Evolutionary conservation across 2,113 vertebrate species (phyloP).

Genomic region (Indicator maculatus): DNA sequence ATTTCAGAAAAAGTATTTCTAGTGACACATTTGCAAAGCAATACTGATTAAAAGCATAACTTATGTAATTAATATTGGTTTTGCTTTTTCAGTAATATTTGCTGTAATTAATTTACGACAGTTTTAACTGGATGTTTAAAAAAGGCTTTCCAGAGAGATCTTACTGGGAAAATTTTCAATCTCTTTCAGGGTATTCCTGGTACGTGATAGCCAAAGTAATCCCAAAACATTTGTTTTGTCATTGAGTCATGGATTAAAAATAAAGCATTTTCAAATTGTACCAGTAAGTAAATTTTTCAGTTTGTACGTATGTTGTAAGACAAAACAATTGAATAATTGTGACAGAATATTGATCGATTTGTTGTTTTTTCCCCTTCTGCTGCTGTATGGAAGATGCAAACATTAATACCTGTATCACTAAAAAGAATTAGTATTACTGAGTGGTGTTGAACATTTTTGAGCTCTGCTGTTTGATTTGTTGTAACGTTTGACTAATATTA

Average conservation of each 20-base stretch:
- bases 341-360: not conserved
- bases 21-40: not conserved
- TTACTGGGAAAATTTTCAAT: slow-evolving; percentile 47
- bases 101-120: not conserved
- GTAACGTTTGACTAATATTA: not conserved
- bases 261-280: slow-evolving; percentile 98
- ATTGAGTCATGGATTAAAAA: slow-evolving; percentile 92
- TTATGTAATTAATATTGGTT: not conserved
- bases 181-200: slow-evolving; percentile 90
- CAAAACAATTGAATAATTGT: not conserved
- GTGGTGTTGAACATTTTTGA: not conserved
- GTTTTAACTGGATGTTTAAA: not conserved
- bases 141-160: not conserved
- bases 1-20: slow-evolving; percentile 13
- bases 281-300: slow-evolving; percentile 85
- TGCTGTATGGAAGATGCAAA: not conserved
- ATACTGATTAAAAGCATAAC: not conserved
- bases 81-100: slow-evolving; percentile 5
- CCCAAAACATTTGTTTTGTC: slow-evolving; percentile 96
- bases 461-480: not conserved
- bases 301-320: not conserved
- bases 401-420: not conserved
- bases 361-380: not conserved
- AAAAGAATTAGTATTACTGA: not conserved
- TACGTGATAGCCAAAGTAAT: slow-evolving; percentile 98